phyloP scores from a whole-genome alignment of 2,797 vertebrate genomes.

The Chrysocyon brachyurus region DNA sequence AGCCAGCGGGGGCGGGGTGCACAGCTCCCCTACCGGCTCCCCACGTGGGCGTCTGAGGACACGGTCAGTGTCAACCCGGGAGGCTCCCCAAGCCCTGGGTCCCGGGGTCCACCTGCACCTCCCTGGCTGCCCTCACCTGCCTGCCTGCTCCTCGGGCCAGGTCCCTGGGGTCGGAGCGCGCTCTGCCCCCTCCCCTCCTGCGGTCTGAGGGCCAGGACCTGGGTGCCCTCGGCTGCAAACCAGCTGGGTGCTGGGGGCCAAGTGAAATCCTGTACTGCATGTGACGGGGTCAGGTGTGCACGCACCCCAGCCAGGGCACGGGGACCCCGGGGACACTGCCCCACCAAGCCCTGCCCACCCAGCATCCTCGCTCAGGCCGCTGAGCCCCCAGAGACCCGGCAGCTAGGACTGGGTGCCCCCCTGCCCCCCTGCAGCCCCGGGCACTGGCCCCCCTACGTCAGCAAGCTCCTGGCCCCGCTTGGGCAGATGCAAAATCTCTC shows the following conservation, averaged over 20 bases:
- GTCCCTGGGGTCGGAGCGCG: neutral
- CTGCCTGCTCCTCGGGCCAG: neutral
- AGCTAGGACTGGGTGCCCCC: neutral
- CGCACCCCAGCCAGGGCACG: neutral
- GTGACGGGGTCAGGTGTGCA: rapidly evolving
- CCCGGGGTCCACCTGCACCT: neutral
- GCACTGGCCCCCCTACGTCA: neutral
- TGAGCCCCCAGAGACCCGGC: rapidly evolving
- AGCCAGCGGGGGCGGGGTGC: neutral
- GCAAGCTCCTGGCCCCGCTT: neutral
- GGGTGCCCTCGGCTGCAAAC: neutral
- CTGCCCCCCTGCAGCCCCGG: neutral
- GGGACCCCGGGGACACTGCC: neutral
- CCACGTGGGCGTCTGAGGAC: neutral
- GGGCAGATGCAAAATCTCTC: conserved; percentile 8
- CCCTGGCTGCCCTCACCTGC: neutral
- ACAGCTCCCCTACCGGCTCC: neutral
- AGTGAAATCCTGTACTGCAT: neutral
- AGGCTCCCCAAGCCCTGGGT: neutral
- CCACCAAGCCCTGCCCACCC: rapidly evolving
- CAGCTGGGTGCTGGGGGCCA: neutral
- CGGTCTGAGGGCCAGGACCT: neutral
- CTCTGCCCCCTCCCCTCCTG: neutral
- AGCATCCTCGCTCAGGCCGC: neutral
- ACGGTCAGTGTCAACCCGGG: neutral